Base-by-base conservation (phyloP, 2,888 invertebrate species). In the Hydropsyche betteni region DNA sequence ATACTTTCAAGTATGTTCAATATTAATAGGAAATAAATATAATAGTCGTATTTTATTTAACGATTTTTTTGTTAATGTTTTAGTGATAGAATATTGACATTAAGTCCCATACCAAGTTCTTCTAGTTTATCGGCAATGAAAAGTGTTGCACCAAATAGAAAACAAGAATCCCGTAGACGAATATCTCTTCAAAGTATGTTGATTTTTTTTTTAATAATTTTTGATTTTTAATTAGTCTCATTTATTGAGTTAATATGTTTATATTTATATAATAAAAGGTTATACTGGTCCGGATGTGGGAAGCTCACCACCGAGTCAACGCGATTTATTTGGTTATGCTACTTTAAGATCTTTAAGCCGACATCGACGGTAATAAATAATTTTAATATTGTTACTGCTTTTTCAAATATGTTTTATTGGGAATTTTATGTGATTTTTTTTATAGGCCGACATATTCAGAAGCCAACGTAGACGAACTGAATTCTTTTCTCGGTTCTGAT, bases 81-180 rank as follows among this genome's bases (percentile, higher is more conserved):
- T 82, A 92, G 93, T 80, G 93, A 94, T 80, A 89, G 92, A 83
- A 90, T 92, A 80, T 90, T 92, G 81, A 93, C 93, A 69, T 88
- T 97, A 36, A 96, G 95, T 85, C 96, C 96, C 0, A 95, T 96
- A 82, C 94, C 95, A 24, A 96, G 95, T 84, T 92, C 94, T 79
- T 93, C 93, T 76, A 92, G 93, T 85, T 83, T 92, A 80, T 86
- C 88, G 74, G 90, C 89, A 70, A 85, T 88, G 84, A 86, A 87
- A 80, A 84, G 84, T 78, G 84, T 82, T 77, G 81, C 86, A 8
- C 85, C 86, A 50, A 83, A 85, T 74, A 85, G 85, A 80, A 83
- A 87, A 82, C 84, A 88, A 12, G 87, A 89, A 80, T 84, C 88
- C 74, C 86, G 87, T 70, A 84, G 89, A 77, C 85, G 89, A 69